Base-by-base conservation (phyloP, 92 coral and sea anemone genomes). In the Palythoa caribaeorum region DNA sequence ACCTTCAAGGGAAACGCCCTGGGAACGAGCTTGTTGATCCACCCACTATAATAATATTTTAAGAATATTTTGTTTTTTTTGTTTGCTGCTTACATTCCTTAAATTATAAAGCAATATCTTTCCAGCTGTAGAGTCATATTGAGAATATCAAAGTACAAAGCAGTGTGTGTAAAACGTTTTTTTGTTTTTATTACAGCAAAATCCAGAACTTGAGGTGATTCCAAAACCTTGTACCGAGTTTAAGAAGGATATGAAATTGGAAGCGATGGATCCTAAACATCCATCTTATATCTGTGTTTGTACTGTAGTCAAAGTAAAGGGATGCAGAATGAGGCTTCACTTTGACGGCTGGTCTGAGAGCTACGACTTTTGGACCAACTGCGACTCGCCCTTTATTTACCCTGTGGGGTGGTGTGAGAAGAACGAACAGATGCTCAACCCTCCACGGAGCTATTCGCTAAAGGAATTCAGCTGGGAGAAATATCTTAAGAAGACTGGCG, bases 261-360 rank as follows among this genome's bases (percentile, higher is more conserved):
- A 97, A 62, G 98, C 99, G 20, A 85, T 97, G 15, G 99, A 97
- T 54, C 99, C 99, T 0, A 97, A 94, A 39, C 99, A 97, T 57
- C 99, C 99, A 6, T 96, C 99, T 0, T 97, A 91, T 83, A 91
- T 97, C 88, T 97, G 99, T 88, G 99, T 97, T 48, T 96, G 98
- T 35, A 97, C 99, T 3, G 90, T 97, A 15, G 99, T 96, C 13
- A 92, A 93, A n/a, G 98, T 97, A 9, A 96, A 96, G 88, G 99
- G 99, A 12, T 93, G 95, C 5, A 92, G 99, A 6, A 66, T 97
- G 84, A 86, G 99, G 71, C 90, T 97, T 62, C 99, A 97, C 87
- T 97, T 97, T 76, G 99, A 97, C 53, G 99, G 99, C 50, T 97
- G 99, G 99, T 97, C 99, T 5, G 99, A 97, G 88, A 97, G 99